These are phyloP conservation scores for Torymus auratus DNA, from an alignment of 2,888 invertebrate genomes.

Conservation along the genomic window DNA sequence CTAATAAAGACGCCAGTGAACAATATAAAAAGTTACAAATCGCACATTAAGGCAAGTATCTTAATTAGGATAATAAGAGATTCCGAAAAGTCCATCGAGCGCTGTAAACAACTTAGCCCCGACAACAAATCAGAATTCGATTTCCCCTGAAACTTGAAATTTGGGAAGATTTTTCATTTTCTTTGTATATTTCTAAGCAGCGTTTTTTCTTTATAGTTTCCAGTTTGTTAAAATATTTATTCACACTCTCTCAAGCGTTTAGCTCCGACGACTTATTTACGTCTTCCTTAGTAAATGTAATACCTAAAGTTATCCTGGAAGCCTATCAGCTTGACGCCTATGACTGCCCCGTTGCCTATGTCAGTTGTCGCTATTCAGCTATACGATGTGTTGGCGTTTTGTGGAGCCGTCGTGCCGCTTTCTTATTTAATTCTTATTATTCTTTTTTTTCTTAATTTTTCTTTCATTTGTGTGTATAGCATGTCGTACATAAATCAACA, in stretches of 20 bases:
- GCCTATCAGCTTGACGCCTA: constrained; percentile 74
- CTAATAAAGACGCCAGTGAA: constrained; percentile 57
- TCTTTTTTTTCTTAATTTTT: constrained; percentile 52
- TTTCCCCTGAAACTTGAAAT: constrained; percentile 59
- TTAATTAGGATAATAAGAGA: constrained; percentile 54
- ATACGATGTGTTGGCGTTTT: constrained; percentile 66
- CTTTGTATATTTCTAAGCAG: constrained; percentile 74
- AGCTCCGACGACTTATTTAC: constrained; percentile 68
- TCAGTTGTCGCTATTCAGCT: constrained; percentile 64
- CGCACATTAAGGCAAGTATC: constrained; percentile 58
- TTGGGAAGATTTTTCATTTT: constrained; percentile 70
- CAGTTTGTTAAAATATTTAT: constrained; percentile 75
- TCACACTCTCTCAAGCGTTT: constrained; percentile 71
- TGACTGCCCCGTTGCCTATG: constrained; percentile 67
- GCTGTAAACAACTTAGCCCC: constrained; percentile 38
- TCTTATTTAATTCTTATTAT: constrained; percentile 39
- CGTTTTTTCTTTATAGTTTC: constrained; percentile 70
- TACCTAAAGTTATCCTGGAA: constrained; percentile 76
- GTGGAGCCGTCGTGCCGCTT: constrained; percentile 62
- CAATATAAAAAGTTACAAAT: constrained; percentile 59
- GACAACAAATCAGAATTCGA: constrained; percentile 47
- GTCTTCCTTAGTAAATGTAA: constrained; percentile 72
- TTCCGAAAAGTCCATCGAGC: constrained; percentile 51
- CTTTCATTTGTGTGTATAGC: constrained; percentile 58
- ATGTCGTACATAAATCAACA: constrained; percentile 59